These are phyloP conservation scores for Tribolium madens DNA, from an alignment of 1,140 invertebrate species.

Conservation along the genomic window DNA sequence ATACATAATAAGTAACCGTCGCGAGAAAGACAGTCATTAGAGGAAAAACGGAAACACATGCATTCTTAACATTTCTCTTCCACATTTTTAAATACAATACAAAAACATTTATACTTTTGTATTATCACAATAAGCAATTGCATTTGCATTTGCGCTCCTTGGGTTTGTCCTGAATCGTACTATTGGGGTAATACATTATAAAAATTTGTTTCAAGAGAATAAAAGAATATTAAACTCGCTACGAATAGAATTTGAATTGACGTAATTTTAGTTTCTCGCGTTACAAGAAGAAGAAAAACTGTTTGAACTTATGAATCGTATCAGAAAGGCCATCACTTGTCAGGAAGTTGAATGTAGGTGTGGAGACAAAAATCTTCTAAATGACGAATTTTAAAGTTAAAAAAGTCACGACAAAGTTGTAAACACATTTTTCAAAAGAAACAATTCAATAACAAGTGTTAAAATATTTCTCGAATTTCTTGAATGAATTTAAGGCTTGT, in stretches of 20 bases:
- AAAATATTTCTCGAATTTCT: too few species aligned
- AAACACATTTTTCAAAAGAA: too few species aligned
- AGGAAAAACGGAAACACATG: neutral
- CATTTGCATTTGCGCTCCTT: neutral
- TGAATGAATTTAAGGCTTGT: too few species aligned
- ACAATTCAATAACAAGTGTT: too few species aligned
- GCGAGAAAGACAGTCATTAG: neutral
- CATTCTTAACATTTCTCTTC: neutral
- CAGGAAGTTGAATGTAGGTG: neutral
- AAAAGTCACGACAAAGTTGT: too few species aligned
- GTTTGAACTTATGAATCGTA: neutral
- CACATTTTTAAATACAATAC: too few species aligned
- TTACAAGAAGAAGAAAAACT: neutral
- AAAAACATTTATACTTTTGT: neutral
- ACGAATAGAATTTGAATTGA: neutral
- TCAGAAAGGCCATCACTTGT: neutral
- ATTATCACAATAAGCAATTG: neutral
- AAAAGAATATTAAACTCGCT: neutral
- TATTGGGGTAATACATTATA: neutral
- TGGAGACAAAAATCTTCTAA: neutral
- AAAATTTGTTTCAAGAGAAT: neutral
- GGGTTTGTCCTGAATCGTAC: neutral
- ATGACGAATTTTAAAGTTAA: too few species aligned
- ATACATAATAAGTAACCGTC: neutral
- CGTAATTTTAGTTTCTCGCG: neutral